A percentile compares a stretch with the other conserved stretches of the same genome.
Evolutionary conservation across 2,113 vertebrate genomes (phyloP).

Genomic region (Sceloporus undulatus): DNA sequence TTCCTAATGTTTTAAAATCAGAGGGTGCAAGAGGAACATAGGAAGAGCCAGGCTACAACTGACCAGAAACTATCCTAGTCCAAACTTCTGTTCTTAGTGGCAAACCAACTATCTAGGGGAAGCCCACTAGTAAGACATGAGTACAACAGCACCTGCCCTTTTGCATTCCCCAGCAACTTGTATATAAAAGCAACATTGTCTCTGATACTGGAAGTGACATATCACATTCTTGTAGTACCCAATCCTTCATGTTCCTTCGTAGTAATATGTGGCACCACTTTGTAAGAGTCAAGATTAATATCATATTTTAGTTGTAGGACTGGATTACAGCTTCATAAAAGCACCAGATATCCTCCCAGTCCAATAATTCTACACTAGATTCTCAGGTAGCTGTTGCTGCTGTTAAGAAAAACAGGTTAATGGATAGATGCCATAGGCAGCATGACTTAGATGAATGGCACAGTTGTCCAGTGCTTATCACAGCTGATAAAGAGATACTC

Average conservation of each 20-base stretch:
- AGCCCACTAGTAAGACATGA: no score
- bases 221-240: no score
- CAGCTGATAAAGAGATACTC: constrained; percentile 59
- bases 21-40: no score
- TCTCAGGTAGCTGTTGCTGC: constrained; percentile 18
- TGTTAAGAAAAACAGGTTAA: constrained; percentile 43
- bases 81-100: no score
- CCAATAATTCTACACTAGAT: background rate
- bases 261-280: background rate
- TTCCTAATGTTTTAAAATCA: background rate
- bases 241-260: background rate
- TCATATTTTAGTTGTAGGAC: constrained; percentile 16
- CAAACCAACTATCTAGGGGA: no score
- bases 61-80: no score
- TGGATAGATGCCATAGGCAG: constrained; percentile 51
- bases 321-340: constrained; percentile 36
- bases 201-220: no score
- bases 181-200: no score
- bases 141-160: no score
- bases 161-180: no score
- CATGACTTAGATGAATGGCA: constrained; percentile 51
- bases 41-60: no score
- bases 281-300: background rate
- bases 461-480: constrained; percentile 59
- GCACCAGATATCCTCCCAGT: constrained; percentile 6